These are phyloP conservation scores for Prietella phreatophila DNA, from an alignment of 2,113 vertebrate species.

Conservation along the genomic window DNA sequence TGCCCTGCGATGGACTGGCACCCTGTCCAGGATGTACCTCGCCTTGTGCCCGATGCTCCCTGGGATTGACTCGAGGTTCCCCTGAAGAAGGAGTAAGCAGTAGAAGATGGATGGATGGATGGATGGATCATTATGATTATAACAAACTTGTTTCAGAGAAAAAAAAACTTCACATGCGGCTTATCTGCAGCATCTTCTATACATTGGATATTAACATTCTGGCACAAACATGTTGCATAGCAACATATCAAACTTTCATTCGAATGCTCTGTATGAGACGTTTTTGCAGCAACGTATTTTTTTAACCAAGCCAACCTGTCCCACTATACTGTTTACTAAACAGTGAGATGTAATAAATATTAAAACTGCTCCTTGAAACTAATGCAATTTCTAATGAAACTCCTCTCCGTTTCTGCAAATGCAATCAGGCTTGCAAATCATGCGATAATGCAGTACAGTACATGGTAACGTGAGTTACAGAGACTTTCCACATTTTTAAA, in stretches of 20 bases:
- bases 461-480: background rate
- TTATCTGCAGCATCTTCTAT: background rate
- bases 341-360: background rate
- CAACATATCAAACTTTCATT: background rate
- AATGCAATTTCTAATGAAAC: background rate
- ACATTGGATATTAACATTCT: background rate
- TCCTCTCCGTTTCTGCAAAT: background rate
- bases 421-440: background rate
- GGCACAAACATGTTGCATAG: background rate
- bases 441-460: background rate
- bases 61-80: too few relatives aligned
- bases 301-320: background rate
- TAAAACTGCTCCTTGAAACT: background rate
- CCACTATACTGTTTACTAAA: background rate
- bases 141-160: background rate
- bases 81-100: too few relatives aligned
- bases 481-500: background rate
- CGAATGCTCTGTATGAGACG: background rate
- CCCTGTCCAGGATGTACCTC: too few relatives aligned
- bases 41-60: too few relatives aligned
- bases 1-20: too few relatives aligned
- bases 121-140: background rate
- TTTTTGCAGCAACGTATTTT: background rate
- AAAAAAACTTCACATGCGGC: background rate
- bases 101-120: too few relatives aligned